Evolutionary conservation across 2,888 invertebrate genomes (phyloP), one percentile per base, ranked within the genome.

Genomic region (Adelphocoris suturalis): DNA sequence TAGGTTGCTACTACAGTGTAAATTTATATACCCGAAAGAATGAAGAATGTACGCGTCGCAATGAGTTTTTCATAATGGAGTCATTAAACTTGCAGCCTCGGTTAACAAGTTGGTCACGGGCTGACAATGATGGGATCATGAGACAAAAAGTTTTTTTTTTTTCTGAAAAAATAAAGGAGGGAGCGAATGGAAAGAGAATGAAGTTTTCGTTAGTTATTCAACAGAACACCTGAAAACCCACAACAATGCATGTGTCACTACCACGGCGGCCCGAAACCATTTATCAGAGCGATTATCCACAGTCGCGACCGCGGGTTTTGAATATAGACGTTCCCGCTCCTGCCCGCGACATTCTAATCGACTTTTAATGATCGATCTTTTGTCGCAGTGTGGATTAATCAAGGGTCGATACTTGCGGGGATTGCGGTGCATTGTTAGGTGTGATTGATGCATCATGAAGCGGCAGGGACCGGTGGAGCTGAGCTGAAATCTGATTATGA

Each of bases 361-460:
- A 88, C 88, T 88, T 88, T 88, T 88, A 80, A 88, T 78, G 88
- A 88, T 88, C 78, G 48, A 88, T 88, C 88, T 78, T 88, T 88
- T 88, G 88, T 85, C 61, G 61, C 85, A 12, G 27, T 85, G 85
- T 85, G 85, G 57, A 85, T 85, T 85, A 85, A 85, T 85, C 85
- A 85, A 85, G 46, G 85, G 55, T 85, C 61, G 85, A 85, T 85
- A 61, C 85, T 61, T 28, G 57, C 23, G 23, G 68, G 61, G 85
- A 27, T 84, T n/a, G 84, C 16, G 23, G 23, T 0, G 85, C 48
- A 27, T 85, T 85, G 85, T 85, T 85, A 23, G 82, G 76, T 75
- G 75, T 86, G 86, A 86, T 86, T 86, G 86, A 86, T 86, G 86
- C 75, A 75, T 68, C 19, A n/a, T 2, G 55, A 75, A 75, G 23